Conservation (phyloP, 2,113 vertebrate species). For the Poeciliopsis retropinna region DNA sequence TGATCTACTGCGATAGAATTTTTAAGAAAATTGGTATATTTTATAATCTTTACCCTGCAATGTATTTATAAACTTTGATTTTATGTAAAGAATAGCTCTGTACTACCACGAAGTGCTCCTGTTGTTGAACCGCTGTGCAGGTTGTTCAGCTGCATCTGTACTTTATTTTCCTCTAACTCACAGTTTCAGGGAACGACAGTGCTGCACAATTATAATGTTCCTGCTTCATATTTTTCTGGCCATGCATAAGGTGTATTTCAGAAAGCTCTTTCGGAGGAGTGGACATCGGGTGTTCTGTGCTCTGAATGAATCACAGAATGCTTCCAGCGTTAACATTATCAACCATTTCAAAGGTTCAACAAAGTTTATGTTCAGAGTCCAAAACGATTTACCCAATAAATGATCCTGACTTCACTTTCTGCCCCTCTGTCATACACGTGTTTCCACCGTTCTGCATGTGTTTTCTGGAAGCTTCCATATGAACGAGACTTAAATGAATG, state of each 20-base stretch:
- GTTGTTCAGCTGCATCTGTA: conserved; percentile 1
- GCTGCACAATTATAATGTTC: conserved; percentile 44
- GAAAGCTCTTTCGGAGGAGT: conserved; percentile 17
- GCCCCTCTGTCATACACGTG: background rate
- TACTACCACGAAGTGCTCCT: background rate
- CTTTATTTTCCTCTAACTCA: conserved; percentile 37
- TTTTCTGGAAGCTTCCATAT: background rate
- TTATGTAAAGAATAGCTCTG: background rate
- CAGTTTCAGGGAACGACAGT: conserved; percentile 4
- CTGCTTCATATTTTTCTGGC: conserved; percentile 31
- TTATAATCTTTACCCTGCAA: too few species aligned
- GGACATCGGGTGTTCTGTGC: conserved; percentile 4
- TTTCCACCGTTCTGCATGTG: background rate
- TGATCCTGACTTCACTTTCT: conserved; percentile 10
- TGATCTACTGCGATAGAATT: too few species aligned
- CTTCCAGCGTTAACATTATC: background rate
- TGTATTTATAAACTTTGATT: background rate
- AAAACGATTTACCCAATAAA: conserved; percentile 14
- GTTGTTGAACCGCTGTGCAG: background rate
- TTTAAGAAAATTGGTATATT: too few species aligned
- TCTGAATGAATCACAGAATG: conserved; percentile 25
- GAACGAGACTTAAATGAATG: too few species aligned
- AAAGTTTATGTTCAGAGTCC: conserved; percentile 9
- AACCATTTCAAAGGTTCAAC: conserved; percentile 13
- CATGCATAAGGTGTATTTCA: conserved; percentile 26